Evolutionary conservation across 1,140 invertebrate genomes (phyloP).

Genomic region (Bombyx mandarina): DNA sequence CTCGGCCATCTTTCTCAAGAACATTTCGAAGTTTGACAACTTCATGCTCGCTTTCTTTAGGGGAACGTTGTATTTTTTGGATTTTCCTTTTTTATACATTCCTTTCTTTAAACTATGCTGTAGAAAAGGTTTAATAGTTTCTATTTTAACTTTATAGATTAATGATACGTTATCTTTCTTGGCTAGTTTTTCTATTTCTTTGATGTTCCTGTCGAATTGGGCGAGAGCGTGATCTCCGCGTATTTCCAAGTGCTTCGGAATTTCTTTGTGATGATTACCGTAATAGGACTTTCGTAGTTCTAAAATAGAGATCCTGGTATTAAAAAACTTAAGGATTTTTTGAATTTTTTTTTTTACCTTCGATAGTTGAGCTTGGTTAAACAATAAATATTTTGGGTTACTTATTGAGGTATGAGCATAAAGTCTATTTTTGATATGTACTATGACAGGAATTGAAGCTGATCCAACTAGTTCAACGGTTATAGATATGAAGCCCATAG

Average conservation of each 20-base stretch:
- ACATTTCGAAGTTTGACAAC: slow-evolving; percentile 47
- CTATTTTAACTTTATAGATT: slow-evolving; percentile 42
- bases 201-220: slow-evolving; percentile 37
- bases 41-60: slow-evolving; percentile 57
- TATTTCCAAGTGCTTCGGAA: slow-evolving; percentile 46
- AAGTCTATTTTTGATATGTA: too few relatives aligned
- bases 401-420: too few relatives aligned
- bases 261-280: slow-evolving; percentile 31
- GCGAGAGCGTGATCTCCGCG: slow-evolving; percentile 27
- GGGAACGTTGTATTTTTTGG: slow-evolving; percentile 56
- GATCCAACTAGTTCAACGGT: too few relatives aligned
- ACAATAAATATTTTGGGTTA: too few relatives aligned
- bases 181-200: slow-evolving; percentile 36
- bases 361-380: too few relatives aligned
- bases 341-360: too few relatives aligned
- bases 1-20: slow-evolving; percentile 33
- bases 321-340: slow-evolving; percentile 1
- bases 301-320: slow-evolving; percentile 17
- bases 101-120: slow-evolving; percentile 23
- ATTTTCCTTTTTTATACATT: slow-evolving; percentile 23
- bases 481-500: too few relatives aligned
- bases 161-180: slow-evolving; percentile 33
- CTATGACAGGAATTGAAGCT: too few relatives aligned
- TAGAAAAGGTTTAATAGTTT: slow-evolving; percentile 15
- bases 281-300: slow-evolving; percentile 34